Evolutionary conservation across 2,888 invertebrate genomes (phyloP).

Genomic region (Ochropleura plecta): DNA sequence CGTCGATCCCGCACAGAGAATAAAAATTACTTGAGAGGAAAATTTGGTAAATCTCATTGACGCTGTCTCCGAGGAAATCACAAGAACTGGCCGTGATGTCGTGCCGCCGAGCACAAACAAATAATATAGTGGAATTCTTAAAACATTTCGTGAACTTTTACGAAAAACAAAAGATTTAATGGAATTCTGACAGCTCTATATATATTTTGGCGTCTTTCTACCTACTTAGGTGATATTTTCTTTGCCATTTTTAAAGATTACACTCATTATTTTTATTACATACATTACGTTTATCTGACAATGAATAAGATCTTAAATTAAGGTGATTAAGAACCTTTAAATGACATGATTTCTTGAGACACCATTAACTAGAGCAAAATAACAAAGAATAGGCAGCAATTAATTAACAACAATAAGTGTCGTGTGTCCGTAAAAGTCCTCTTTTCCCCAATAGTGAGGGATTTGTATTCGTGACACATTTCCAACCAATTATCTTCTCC

Average conservation of each 20-base stretch:
- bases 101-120: conserved; percentile 63
- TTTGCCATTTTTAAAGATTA: conserved; percentile 43
- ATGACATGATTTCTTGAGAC: not conserved
- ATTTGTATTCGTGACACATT: conserved; percentile 23
- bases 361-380: not conserved
- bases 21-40: conserved; percentile 71
- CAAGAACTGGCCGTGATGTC: conserved; percentile 64
- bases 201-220: not conserved
- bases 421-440: conserved; percentile 19
- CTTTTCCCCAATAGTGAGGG: conserved; percentile 23
- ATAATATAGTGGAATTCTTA: conserved; percentile 63
- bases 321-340: conserved; percentile 30
- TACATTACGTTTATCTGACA: conserved; percentile 54
- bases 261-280: conserved; percentile 48
- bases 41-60: conserved; percentile 72
- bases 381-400: conserved; percentile 7
- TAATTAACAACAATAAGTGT: conserved; percentile 27
- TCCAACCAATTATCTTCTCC: conserved; percentile 9
- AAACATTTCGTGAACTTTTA: conserved; percentile 53
- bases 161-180: conserved; percentile 54
- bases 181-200: conserved; percentile 27
- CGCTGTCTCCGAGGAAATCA: conserved; percentile 71
- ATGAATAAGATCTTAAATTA: conserved; percentile 40
- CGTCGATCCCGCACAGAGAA: conserved; percentile 58
- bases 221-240: conserved; percentile 12